Evolutionary conservation across 2,113 vertebrate genomes (phyloP).

Genomic region (Xiphophorus hellerii): DNA sequence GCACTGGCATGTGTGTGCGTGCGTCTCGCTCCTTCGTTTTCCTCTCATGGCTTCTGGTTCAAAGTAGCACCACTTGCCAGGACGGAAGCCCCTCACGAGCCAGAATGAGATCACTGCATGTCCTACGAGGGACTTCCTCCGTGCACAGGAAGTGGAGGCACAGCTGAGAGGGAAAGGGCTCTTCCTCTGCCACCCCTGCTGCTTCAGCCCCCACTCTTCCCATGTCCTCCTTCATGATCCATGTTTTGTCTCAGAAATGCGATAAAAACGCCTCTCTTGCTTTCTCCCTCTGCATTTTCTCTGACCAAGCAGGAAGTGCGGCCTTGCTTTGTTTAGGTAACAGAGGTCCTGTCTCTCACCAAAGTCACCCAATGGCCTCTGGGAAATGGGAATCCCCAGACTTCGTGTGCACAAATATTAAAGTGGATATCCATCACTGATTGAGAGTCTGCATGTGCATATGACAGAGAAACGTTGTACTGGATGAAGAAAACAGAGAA

Average conservation of each 20-base stretch:
- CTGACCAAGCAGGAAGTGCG: slow-evolving; percentile 61
- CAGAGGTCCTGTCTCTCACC: slow-evolving; percentile 61
- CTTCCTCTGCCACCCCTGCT: slow-evolving; percentile 63
- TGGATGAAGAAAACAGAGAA: slow-evolving; percentile 55
- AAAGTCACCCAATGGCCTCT: slow-evolving; percentile 65
- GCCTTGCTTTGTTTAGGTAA: slow-evolving; percentile 70
- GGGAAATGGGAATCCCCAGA: slow-evolving; percentile 76
- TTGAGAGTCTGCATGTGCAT: slow-evolving; percentile 61
- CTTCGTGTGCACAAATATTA: slow-evolving; percentile 66
- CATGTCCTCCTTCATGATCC: slow-evolving; percentile 65
- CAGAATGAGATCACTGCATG: slow-evolving; percentile 69
- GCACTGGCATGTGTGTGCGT: slow-evolving; percentile 38
- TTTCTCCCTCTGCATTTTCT: slow-evolving; percentile 30
- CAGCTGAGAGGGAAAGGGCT: slow-evolving; percentile 77
- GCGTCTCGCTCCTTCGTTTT: slow-evolving; percentile 21
- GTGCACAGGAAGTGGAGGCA: slow-evolving; percentile 70
- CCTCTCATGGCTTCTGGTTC: slow-evolving; percentile 53
- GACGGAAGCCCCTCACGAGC: slow-evolving; percentile 61
- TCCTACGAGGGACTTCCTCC: slow-evolving; percentile 75
- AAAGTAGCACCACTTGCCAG: slow-evolving; percentile 54
- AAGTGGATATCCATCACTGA: slow-evolving; percentile 71
- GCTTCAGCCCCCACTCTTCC: slow-evolving; percentile 43
- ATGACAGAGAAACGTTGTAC: slow-evolving; percentile 35
- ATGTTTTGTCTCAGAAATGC: slow-evolving; percentile 72
- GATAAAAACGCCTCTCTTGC: slow-evolving; percentile 44